Base-by-base conservation (phyloP, 2,888 invertebrate species). In the Coenonympha glycerion region DNA sequence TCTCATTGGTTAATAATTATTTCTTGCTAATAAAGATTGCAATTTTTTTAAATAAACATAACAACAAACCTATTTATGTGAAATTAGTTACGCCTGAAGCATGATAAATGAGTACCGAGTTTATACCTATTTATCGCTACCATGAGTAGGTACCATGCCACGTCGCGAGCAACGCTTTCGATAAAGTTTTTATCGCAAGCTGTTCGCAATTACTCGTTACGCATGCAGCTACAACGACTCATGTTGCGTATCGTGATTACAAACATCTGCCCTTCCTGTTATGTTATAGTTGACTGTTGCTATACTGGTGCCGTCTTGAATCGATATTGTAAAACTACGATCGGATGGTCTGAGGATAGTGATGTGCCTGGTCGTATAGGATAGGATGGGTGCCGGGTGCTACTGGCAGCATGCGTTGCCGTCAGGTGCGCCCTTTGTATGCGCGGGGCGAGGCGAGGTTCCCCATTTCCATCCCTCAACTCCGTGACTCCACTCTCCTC, bases 361-460 rank as follows among this genome's bases (percentile, higher is more conserved):
- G 61, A 68, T 60, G 62, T 69, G 69, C 67, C 22, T 19, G 13
- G 37, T 37, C 22, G 18, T 9, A 28, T 9, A 28, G 30, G 19
- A 19, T 21, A 36, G 37, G 39, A 39, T 24, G 39, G 34, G 44
- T 44, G 45, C 26, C 34, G 69, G 66, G 68, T 70, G 68, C 68
- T 62, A n/a, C n/a, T n/a, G n/a, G n/a, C n/a, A n/a, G 63, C 68
- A 66, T 64, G 65, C 64, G 63, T 60, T 54, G 67, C 60, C 69
- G 76, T 85, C 84, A 84, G 84, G 85, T 84, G 84, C 74, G 71
- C 64, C 65, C 61, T 69, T 71, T 68, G 68, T 71, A 61, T 59
- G 62, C 64, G 66, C 66, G 69, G 66, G 65, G 69, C 68, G 73
- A 72, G 69, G 68, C 62, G 62, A 47, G 51, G 60, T 72, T 67